Percentiles rank a stretch among this genome's conserved stretches.
Evolutionary conservation across 2,797 vertebrate genomes (phyloP).

Genomic region (Miichthys miiuy): DNA sequence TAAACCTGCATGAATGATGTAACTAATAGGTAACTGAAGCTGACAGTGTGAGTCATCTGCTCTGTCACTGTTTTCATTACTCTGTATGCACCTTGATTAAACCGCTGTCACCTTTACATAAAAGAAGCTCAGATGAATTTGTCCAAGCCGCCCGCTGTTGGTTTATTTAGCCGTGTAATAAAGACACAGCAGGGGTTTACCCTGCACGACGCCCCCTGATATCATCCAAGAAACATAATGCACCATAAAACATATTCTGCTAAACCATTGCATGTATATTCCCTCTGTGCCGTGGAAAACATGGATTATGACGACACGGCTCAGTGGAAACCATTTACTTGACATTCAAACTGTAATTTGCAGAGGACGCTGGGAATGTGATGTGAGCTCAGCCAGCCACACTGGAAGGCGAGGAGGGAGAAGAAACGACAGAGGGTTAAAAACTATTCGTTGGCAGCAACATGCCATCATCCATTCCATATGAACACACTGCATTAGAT

Average conservation of each 20-base stretch:
- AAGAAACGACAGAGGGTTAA: not conserved
- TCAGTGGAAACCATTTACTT: constrained; percentile 35
- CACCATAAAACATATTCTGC: not conserved
- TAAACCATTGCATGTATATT: not conserved
- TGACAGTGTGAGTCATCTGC: not conserved
- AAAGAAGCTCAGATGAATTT: not conserved
- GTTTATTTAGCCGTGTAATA: not conserved
- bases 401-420: not conserved
- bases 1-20: not conserved
- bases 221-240: not conserved
- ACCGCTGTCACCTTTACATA: not conserved
- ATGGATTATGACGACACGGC: not conserved
- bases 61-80: not conserved
- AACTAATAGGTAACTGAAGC: not conserved
- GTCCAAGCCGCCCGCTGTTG: not conserved
- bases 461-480: constrained; percentile 26
- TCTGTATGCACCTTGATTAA: not conserved
- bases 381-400: not conserved
- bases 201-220: not conserved
- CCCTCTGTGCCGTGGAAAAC: not conserved
- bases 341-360: constrained; percentile 12
- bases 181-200: not conserved
- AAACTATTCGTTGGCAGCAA: constrained; percentile 24
- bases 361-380: not conserved
- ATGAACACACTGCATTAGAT: constrained; percentile 35